phyloP scores from a whole-genome alignment of 2,888 invertebrate species.

The Stomorhina lunata region DNA sequence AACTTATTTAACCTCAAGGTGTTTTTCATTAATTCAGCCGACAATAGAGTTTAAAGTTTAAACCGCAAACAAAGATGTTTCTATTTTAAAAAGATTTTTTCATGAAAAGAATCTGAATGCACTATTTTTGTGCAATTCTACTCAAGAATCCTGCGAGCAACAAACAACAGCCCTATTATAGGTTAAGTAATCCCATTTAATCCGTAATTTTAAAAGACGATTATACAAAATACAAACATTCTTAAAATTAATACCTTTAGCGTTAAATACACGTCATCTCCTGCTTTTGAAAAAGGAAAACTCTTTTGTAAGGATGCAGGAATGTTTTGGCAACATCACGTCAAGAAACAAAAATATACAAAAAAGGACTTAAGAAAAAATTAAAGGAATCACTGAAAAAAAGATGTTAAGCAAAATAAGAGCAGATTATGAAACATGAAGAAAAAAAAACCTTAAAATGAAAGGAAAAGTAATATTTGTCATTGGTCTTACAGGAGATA shows the following conservation, averaged over 20 bases:
- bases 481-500: conserved; percentile 14
- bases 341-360: neutral
- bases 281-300: neutral
- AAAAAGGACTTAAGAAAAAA: neutral
- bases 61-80: conserved; percentile 54
- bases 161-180: neutral
- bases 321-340: conserved; percentile 52
- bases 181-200: conserved; percentile 65
- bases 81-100: neutral
- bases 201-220: conserved; percentile 64
- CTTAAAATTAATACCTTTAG: conserved; percentile 32
- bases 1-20: conserved; percentile 39
- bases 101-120: neutral
- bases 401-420: conserved; percentile 56
- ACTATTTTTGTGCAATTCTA: conserved; percentile 30
- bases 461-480: conserved; percentile 24
- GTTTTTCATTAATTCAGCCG: conserved; percentile 31
- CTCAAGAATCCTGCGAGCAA: neutral
- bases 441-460: conserved; percentile 19
- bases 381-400: conserved; percentile 5
- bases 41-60: conserved; percentile 13
- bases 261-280: conserved; percentile 45
- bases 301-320: neutral
- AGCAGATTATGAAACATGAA: conserved; percentile 26
- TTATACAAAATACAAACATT: conserved; percentile 48